Evolutionary conservation across 1,140 invertebrate genomes (phyloP).

Genomic region (Nasonia longicornis): DNA sequence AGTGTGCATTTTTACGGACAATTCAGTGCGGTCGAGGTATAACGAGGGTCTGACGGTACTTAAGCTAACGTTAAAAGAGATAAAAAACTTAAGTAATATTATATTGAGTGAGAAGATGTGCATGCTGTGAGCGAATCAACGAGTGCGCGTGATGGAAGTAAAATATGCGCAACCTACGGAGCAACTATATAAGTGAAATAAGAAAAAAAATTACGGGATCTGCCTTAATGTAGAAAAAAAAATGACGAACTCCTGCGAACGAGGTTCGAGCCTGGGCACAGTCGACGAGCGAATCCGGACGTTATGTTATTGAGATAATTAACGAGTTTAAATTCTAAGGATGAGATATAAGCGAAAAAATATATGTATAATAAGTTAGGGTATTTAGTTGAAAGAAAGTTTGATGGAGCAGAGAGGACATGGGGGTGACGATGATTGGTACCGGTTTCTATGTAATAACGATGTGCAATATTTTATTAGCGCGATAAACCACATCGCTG

Average conservation of each 20-base stretch:
- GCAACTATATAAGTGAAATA: not conserved
- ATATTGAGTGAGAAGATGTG: conserved; percentile 14
- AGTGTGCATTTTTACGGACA: conserved; percentile 26
- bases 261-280: conserved; percentile 11
- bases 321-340: conserved; percentile 20
- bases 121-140: not conserved
- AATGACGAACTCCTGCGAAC: not conserved
- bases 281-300: conserved; percentile 14
- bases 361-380: conserved; percentile 34
- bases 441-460: conserved; percentile 29
- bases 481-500: conserved; percentile 19
- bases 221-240: conserved; percentile 44
- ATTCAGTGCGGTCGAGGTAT: conserved; percentile 5
- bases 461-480: conserved; percentile 30
- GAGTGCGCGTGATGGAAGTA: not conserved
- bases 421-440: conserved; percentile 14
- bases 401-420: not conserved
- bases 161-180: conserved; percentile 3
- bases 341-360: conserved; percentile 1
- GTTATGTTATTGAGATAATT: conserved; percentile 42
- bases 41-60: conserved; percentile 15
- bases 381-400: conserved; percentile 20
- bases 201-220: conserved; percentile 28
- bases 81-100: not conserved
- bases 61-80: conserved; percentile 17